Conservation (phyloP, 2,888 invertebrate genomes). For the Drosophila cognata region DNA sequence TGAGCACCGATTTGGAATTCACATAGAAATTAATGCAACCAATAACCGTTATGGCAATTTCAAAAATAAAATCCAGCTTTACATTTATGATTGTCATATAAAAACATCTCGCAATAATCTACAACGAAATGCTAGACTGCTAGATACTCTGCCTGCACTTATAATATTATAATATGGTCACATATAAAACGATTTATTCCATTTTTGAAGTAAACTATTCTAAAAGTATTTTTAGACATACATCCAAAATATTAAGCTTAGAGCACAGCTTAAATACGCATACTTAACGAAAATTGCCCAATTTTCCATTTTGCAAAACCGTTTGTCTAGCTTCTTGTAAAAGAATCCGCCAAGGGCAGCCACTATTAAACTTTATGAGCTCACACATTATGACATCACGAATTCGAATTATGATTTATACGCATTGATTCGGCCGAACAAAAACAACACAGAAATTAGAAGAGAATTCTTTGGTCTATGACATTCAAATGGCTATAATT, state of each 20-base stretch:
- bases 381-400: constrained; percentile 71
- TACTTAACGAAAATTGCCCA: not conserved
- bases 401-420: constrained; percentile 53
- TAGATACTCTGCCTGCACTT: not conserved
- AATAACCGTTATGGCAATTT: constrained; percentile 10
- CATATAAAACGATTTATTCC: not conserved
- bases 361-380: constrained; percentile 41
- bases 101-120: not conserved
- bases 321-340: not conserved
- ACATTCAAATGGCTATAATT: constrained; percentile 74
- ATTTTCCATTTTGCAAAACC: not conserved
- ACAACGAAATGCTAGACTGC: not conserved
- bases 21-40: constrained; percentile 7
- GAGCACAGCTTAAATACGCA: not conserved
- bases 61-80: constrained; percentile 4
- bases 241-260: not conserved
- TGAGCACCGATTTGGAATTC: not conserved
- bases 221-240: not conserved
- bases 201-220: not conserved
- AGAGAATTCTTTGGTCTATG: constrained; percentile 54
- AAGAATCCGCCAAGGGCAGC: constrained; percentile 34
- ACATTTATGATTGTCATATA: not conserved
- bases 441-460: not conserved
- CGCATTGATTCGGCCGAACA: constrained; percentile 23
- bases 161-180: too few relatives aligned